These are phyloP conservation scores for Chrysotoxum bicinctum DNA, from an alignment of 2,888 invertebrate genomes.

Conservation along the genomic window DNA sequence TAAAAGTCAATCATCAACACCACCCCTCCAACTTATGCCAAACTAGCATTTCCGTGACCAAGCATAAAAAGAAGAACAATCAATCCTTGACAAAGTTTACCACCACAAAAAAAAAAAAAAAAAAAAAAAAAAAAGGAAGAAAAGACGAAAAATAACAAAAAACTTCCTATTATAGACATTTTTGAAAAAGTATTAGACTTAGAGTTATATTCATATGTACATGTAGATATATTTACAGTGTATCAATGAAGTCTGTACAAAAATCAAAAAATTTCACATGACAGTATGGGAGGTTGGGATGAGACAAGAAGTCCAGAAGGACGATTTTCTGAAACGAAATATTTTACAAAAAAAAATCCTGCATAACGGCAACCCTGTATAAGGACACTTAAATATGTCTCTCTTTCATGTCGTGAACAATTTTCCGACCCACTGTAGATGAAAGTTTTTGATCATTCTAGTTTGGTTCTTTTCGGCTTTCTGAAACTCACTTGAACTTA, in stretches of 20 bases:
- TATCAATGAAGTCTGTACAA: background rate
- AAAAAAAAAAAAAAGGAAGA: background rate
- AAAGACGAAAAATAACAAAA: background rate
- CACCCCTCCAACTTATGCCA: conserved; percentile 4
- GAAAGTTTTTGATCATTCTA: background rate
- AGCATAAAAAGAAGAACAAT: conserved; percentile 27
- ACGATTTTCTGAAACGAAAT: too few relatives aligned
- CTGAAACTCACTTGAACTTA: background rate
- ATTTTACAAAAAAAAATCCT: too few relatives aligned
- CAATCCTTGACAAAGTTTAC: conserved; percentile 51
- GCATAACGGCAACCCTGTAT: too few relatives aligned
- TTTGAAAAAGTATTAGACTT: background rate
- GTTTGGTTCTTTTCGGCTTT: background rate
- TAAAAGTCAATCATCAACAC: conserved; percentile 28
- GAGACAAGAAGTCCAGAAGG: too few relatives aligned
- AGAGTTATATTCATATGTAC: too few relatives aligned
- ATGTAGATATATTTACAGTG: too few relatives aligned
- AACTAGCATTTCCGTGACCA: background rate
- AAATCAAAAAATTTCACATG: background rate
- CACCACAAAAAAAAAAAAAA: background rate
- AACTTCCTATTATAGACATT: background rate
- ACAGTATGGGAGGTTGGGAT: too few relatives aligned
- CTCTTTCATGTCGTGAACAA: too few relatives aligned
- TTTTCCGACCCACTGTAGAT: background rate
- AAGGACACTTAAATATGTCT: background rate